Evolutionary conservation across 2,888 invertebrate species (phyloP).

Genomic region (Stenodera caucasica): DNA sequence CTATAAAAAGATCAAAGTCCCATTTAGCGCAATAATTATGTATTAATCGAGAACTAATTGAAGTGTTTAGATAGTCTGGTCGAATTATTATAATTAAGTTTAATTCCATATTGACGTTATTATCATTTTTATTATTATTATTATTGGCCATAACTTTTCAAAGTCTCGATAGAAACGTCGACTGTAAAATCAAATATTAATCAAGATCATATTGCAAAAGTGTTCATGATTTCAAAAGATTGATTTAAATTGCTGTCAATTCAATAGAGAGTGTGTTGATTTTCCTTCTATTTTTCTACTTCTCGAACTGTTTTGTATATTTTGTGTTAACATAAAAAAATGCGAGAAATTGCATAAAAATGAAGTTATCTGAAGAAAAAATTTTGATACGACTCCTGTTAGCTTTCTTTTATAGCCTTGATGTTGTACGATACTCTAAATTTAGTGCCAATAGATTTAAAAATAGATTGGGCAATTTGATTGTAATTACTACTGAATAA

Average conservation of each 20-base stretch:
- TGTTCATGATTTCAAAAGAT: background rate
- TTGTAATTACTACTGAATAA: background rate
- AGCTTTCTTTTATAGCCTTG: conserved; percentile 1
- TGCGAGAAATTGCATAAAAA: background rate
- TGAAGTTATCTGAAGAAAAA: background rate
- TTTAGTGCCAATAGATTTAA: background rate
- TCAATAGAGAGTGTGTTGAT: background rate
- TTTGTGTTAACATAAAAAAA: background rate
- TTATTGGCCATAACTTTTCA: background rate
- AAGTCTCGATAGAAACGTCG: background rate
- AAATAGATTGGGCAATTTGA: background rate
- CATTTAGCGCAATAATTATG: background rate
- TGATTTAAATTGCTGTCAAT: background rate
- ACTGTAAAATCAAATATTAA: background rate
- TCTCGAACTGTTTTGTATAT: background rate
- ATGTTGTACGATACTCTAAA: background rate
- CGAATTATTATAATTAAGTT: too few species aligned
- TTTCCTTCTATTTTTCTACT: background rate
- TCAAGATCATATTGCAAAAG: background rate
- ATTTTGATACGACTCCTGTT: background rate
- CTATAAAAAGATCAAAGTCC: background rate
- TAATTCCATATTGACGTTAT: too few species aligned
- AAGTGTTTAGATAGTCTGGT: too few species aligned
- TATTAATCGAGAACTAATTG: too few species aligned
- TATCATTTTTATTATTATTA: background rate